phyloP scores from a whole-genome alignment of 1,140 invertebrate species.

The Aphaenogaster floridana region DNA sequence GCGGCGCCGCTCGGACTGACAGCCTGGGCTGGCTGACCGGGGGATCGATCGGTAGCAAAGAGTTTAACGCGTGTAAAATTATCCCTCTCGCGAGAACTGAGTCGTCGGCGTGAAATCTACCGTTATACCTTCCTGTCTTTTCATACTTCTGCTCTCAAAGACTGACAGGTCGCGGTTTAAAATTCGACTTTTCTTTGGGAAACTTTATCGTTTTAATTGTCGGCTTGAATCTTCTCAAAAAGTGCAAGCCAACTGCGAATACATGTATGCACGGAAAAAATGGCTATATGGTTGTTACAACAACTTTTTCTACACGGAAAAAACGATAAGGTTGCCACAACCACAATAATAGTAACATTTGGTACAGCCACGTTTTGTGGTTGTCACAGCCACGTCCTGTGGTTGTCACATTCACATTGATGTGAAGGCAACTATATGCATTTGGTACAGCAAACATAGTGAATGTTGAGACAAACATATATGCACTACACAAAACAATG shows the following conservation, averaged over 20 bases:
- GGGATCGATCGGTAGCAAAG: constrained; percentile 11
- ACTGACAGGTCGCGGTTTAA: neutral
- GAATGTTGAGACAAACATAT: too few relatives aligned
- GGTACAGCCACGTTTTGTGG: too few relatives aligned
- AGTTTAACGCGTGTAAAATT: constrained; percentile 46
- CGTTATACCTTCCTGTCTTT: neutral
- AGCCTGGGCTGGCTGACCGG: neutral
- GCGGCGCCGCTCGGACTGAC: constrained; percentile 49
- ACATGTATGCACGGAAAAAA: too few relatives aligned
- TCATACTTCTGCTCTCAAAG: neutral
- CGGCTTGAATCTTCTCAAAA: neutral
- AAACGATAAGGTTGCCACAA: too few relatives aligned
- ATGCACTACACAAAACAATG: too few relatives aligned
- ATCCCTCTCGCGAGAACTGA: constrained; percentile 13
- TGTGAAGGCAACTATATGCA: too few relatives aligned
- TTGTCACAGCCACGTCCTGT: too few relatives aligned
- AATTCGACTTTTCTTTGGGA: neutral
- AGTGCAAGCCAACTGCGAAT: neutral
- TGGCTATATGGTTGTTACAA: too few relatives aligned
- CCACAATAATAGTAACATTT: too few relatives aligned
- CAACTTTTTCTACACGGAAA: too few relatives aligned
- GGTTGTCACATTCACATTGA: too few relatives aligned
- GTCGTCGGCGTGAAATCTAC: neutral
- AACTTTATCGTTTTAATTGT: neutral
- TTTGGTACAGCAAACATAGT: too few relatives aligned